phyloP scores from a whole-genome alignment of 2,797 vertebrate species.

The Manis pentadactyla region DNA sequence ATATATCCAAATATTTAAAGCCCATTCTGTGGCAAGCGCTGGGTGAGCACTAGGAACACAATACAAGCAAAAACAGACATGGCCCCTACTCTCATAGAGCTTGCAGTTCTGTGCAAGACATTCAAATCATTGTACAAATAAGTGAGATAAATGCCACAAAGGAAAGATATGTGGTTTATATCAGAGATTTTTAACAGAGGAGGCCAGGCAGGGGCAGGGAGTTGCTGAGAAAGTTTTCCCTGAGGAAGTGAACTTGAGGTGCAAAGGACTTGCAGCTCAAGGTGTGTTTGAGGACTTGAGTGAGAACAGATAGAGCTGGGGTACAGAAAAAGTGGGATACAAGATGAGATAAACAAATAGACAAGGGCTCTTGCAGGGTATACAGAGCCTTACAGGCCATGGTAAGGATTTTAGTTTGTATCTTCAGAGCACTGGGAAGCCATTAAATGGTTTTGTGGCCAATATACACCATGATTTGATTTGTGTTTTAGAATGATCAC shows the following conservation, averaged over 20 bases:
- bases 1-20: not conserved
- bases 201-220: not conserved
- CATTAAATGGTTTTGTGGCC: not conserved
- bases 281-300: not conserved
- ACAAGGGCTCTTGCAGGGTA: not conserved
- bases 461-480: not conserved
- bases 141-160: not conserved
- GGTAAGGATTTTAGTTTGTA: not conserved
- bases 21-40: not conserved
- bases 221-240: not conserved
- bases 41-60: not conserved
- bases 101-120: not conserved
- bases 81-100: not conserved
- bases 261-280: not conserved
- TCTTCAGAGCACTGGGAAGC: slow-evolving; percentile 4
- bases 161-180: not conserved
- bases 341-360: not conserved
- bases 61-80: not conserved
- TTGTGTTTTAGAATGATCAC: not conserved
- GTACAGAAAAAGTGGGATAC: not conserved
- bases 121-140: not conserved
- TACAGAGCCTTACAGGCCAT: not conserved
- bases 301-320: not conserved
- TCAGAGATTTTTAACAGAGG: not conserved
- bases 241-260: not conserved